phyloP scores from a whole-genome alignment of 2,113 vertebrate genomes.

The Lasiurus borealis region DNA sequence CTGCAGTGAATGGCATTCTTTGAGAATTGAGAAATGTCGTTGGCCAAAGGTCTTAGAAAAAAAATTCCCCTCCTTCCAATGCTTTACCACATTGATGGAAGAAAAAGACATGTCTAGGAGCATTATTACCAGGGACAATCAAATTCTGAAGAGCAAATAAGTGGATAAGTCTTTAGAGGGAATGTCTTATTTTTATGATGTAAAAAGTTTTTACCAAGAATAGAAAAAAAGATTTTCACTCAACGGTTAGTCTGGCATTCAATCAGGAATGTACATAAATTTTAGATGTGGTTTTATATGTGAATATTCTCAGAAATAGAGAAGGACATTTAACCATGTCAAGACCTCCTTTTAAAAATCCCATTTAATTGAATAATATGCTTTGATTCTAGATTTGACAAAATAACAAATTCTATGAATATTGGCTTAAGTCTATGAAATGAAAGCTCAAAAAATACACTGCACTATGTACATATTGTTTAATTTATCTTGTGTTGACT shows the following conservation, averaged over 20 bases:
- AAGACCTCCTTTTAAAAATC: constrained; percentile 17
- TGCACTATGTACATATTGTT: neutral
- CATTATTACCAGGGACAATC: constrained; percentile 31
- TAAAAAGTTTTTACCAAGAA: constrained; percentile 31
- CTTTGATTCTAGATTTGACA: neutral
- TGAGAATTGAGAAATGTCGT: constrained; percentile 61
- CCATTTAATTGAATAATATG: neutral
- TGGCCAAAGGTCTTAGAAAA: constrained; percentile 56
- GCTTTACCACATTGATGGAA: neutral
- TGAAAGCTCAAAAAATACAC: neutral
- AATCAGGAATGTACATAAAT: neutral
- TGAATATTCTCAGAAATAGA: neutral
- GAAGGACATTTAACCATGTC: neutral
- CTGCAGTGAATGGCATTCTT: constrained; percentile 77
- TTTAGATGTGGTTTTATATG: neutral
- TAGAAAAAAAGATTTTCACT: neutral
- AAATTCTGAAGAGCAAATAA: constrained; percentile 65
- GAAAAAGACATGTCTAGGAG: constrained; percentile 50
- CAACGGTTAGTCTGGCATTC: neutral
- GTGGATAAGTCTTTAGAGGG: neutral
- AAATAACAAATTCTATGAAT: neutral
- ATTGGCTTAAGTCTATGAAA: neutral
- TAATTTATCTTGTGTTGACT: neutral
- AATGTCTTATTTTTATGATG: constrained; percentile 39
- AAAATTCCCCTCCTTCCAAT: neutral